Base-by-base conservation (phyloP, 2,113 vertebrate species). In the Pterocles burchelli region DNA sequence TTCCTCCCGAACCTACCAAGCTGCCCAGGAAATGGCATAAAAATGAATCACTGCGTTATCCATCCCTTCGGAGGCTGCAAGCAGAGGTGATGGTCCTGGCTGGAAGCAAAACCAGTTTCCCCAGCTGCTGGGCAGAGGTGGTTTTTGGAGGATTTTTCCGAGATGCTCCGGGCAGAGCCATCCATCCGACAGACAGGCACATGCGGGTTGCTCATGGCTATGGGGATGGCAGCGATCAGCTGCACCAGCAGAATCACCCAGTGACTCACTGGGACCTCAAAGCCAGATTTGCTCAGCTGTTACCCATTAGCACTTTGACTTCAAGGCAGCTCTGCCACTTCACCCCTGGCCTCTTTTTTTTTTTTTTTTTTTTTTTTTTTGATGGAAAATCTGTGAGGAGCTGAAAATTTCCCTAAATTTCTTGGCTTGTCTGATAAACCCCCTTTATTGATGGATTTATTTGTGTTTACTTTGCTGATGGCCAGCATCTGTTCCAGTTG, bases 341-440 rank as follows among this genome's bases (percentile, higher is more conserved):
- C 48, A 33, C 76, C 76, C 81, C 71, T 6, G 28, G 36, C 45
- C 29, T 15, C 21, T 3, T 4, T 19, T 38, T 21, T 51, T 49
- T 22, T 17, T 31, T 54, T 46, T 43, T 31, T 7, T 10, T 25
- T n/a, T 75, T 6, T 41, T 78, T 66, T 51, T 0, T 34, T 74
- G 61, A 45, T 0, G 3, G 63, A 90, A 74, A 80, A 90, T 73
- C 49, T 36, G 19, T 17, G 59, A 68, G 76, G 38, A 51, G 76
- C 62, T 85, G 14, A 65, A 85, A 93, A 65, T 61, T 36, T 86
- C 92, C 88, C 59, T 28, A n/a, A 38, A 84, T 93, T 91, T 91
- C 73, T 91, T 24, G 45, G 49, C 46, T 59, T 55, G 25, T 26
- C 77, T 45, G 17, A 48, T 75, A 57, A 83, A n/a, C 10, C 9